These are phyloP conservation scores for Protophormia terraenovae DNA, from an alignment of 2,888 invertebrate species.

Conservation along the genomic window DNA sequence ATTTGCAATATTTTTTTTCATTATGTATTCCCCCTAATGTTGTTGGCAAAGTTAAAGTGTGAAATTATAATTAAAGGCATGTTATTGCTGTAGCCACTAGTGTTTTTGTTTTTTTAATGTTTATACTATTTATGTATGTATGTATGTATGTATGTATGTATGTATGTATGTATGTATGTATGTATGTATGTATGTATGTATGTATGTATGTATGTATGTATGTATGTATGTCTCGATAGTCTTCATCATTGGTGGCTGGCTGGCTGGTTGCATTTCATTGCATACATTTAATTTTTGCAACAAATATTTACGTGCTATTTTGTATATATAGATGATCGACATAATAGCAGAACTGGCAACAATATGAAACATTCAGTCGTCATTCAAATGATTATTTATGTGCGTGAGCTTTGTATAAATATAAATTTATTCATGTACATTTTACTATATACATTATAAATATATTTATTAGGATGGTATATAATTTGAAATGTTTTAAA, in stretches of 20 bases:
- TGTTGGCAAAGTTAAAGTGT: constrained; percentile 53
- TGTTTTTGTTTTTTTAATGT: constrained; percentile 9
- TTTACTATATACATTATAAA: no score
- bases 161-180: background rate
- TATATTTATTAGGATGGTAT: background rate
- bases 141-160: background rate
- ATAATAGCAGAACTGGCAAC: constrained; percentile 3
- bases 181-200: no score
- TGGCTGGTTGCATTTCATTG: constrained; percentile 43
- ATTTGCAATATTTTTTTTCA: background rate
- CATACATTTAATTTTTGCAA: constrained; percentile 44
- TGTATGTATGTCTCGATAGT: constrained; percentile 16
- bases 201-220: no score
- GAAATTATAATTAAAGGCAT: constrained; percentile 59
- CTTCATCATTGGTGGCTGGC: constrained; percentile 30
- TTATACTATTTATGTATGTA: background rate
- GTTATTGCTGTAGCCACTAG: constrained; percentile 5
- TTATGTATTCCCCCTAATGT: background rate
- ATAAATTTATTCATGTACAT: no score
- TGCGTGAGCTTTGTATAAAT: background rate
- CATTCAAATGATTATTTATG: constrained; percentile 24
- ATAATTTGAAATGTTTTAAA: background rate
- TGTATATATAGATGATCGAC: constrained; percentile 41
- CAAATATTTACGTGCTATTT: constrained; percentile 12
- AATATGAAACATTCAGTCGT: constrained; percentile 5